Evolutionary conservation across 2,888 invertebrate genomes (phyloP).

Genomic region (Leptopilina syphax): DNA sequence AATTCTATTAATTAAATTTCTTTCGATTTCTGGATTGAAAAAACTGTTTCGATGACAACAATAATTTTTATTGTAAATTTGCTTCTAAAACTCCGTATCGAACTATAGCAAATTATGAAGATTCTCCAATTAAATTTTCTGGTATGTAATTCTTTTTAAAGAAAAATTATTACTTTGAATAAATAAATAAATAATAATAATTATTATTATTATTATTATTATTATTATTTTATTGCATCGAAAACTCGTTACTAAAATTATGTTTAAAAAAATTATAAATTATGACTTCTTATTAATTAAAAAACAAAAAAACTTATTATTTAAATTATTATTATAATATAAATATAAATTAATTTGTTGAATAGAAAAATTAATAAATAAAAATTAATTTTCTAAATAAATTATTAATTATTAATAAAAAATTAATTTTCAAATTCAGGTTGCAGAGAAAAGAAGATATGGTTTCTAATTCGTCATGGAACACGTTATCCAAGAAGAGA

Average conservation of each 20-base stretch:
- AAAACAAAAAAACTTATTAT: too few species aligned
- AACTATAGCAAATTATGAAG: constrained; percentile 82
- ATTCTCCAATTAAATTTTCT: constrained; percentile 79
- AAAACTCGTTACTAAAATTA: too few species aligned
- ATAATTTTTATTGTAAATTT: constrained; percentile 77
- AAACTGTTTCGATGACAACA: constrained; percentile 53
- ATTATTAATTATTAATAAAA: neutral
- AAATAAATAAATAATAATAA: neutral
- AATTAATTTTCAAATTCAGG: constrained; percentile 73
- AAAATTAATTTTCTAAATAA: too few species aligned
- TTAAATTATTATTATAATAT: too few species aligned
- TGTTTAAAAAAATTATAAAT: too few species aligned
- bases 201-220: neutral
- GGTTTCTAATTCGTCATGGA: constrained; percentile 88
- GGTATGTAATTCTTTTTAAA: constrained; percentile 71
- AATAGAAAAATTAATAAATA: too few species aligned
- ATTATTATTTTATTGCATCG: too few species aligned
- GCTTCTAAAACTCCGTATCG: constrained; percentile 87
- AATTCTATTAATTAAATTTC: neutral
- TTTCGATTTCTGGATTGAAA: neutral
- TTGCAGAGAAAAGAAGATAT: constrained; percentile 83
- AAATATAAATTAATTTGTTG: too few species aligned
- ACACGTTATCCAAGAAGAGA: constrained; percentile 84
- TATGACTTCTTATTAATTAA: too few species aligned
- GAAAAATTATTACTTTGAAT: neutral